Evolutionary conservation across 2,888 invertebrate genomes (phyloP).

Genomic region (Pseudococcus jackbeardsleyi): DNA sequence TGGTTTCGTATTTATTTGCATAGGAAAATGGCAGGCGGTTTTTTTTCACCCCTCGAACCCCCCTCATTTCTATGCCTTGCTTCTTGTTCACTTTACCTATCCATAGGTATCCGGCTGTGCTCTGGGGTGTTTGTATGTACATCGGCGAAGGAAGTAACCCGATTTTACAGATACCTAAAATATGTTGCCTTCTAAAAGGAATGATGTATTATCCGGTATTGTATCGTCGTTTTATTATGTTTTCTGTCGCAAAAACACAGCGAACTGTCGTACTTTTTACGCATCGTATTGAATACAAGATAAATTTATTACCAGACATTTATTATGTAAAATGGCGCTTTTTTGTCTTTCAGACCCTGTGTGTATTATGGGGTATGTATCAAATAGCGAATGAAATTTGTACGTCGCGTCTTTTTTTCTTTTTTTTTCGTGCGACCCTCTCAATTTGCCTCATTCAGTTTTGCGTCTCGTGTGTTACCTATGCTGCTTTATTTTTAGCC

Average conservation of each 20-base stretch:
- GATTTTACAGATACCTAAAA: constrained; percentile 53
- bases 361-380: background rate
- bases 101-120: background rate
- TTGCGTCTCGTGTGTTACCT: background rate
- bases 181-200: constrained; percentile 56
- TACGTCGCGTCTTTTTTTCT: background rate
- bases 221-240: constrained; percentile 55
- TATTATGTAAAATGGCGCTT: constrained; percentile 43
- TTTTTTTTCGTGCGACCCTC: background rate
- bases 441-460: background rate
- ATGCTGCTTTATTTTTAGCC: background rate
- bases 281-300: constrained; percentile 43
- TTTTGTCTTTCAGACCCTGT: constrained; percentile 35
- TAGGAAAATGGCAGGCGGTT: constrained; percentile 52
- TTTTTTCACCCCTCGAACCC: background rate
- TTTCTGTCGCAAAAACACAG: constrained; percentile 56
- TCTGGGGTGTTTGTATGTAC: constrained; percentile 26
- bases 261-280: constrained; percentile 54
- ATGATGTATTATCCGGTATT: constrained; percentile 57
- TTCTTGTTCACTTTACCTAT: background rate
- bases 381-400: constrained; percentile 26
- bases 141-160: constrained; percentile 46
- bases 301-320: constrained; percentile 52
- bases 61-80: background rate
- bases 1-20: constrained; percentile 62